A percentile compares a stretch with the other conserved stretches of the same genome.
These are phyloP conservation scores for Carposina sasakii DNA, from an alignment of 1,140 invertebrate species.

Conservation along the genomic window DNA sequence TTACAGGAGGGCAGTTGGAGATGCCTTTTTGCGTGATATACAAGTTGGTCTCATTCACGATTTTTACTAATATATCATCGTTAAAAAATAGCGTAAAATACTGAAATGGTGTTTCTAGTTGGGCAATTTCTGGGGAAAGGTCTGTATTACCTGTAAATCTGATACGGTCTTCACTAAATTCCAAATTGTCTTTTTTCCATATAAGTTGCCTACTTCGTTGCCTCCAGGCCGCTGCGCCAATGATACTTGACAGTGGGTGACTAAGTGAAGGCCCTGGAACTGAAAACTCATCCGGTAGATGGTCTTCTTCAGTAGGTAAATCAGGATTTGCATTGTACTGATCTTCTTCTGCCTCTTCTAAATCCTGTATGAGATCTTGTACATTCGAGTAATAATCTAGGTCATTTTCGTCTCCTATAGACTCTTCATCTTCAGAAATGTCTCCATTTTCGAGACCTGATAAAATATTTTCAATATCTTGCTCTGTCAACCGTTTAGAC, in stretches of 20 bases:
- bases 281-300: conserved; percentile 15
- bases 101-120: conserved; percentile 18
- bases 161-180: conserved; percentile 19
- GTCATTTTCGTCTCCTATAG: conserved; percentile 16
- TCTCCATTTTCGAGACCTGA: too few relatives aligned
- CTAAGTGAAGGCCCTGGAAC: conserved; percentile 12
- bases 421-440: conserved; percentile 17
- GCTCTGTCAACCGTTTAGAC: conserved; percentile 19
- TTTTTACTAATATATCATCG: conserved; percentile 13
- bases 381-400: conserved; percentile 16
- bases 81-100: conserved; percentile 10
- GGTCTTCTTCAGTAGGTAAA: conserved; percentile 13
- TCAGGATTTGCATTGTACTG: conserved; percentile 15
- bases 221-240: too few relatives aligned
- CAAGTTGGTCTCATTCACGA: conserved; percentile 19
- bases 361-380: conserved; percentile 15
- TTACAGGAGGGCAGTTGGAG: conserved; percentile 13
- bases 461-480: conserved; percentile 23
- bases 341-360: conserved; percentile 9
- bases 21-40: conserved; percentile 18
- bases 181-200: conserved; percentile 19
- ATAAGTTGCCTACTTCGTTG: conserved; percentile 16
- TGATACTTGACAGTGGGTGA: conserved; percentile 14
- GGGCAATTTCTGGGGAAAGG: conserved; percentile 15
- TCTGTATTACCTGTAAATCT: conserved; percentile 19